These are phyloP conservation scores for Epinotia bilunana DNA, from an alignment of 2,888 invertebrate species.

Conservation along the genomic window DNA sequence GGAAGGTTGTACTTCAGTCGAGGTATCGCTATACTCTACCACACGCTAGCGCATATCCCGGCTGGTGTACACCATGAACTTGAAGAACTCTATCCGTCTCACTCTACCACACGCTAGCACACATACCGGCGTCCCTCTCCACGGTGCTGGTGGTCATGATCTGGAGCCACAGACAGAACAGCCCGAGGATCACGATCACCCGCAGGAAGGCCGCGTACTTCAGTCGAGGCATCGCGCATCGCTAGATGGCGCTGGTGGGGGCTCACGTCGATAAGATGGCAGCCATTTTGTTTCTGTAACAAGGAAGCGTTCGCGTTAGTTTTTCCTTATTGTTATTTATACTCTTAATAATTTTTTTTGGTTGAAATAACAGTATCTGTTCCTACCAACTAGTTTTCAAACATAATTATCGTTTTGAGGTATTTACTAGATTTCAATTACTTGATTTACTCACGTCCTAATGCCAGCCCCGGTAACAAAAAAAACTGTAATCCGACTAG, in stretches of 20 bases:
- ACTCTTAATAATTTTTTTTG: not conserved
- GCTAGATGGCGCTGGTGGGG: constrained; percentile 27
- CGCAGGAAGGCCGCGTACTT: constrained; percentile 77
- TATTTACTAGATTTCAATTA: too few species aligned
- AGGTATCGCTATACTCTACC: constrained; percentile 68
- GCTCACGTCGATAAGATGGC: constrained; percentile 25
- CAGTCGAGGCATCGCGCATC: constrained; percentile 77
- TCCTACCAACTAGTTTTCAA: not conserved
- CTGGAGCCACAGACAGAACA: constrained; percentile 78
- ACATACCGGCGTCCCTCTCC: constrained; percentile 71
- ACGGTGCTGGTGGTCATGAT: constrained; percentile 74
- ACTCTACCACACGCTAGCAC: not conserved
- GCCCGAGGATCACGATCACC: constrained; percentile 70
- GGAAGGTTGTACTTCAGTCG: constrained; percentile 74
- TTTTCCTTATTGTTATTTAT: not conserved
- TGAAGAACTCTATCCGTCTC: not conserved
- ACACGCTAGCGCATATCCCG: not conserved
- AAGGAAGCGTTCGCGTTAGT: not conserved
- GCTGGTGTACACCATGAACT: not conserved
- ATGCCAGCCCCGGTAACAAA: too few species aligned
- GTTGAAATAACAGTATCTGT: not conserved
- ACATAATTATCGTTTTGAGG: too few species aligned
- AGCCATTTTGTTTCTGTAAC: constrained; percentile 23
- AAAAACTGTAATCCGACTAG: too few species aligned
- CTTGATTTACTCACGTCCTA: too few species aligned